These are phyloP conservation scores for Cremastinae sp. DNA, from an alignment of 2,888 invertebrate genomes.

Conservation along the genomic window DNA sequence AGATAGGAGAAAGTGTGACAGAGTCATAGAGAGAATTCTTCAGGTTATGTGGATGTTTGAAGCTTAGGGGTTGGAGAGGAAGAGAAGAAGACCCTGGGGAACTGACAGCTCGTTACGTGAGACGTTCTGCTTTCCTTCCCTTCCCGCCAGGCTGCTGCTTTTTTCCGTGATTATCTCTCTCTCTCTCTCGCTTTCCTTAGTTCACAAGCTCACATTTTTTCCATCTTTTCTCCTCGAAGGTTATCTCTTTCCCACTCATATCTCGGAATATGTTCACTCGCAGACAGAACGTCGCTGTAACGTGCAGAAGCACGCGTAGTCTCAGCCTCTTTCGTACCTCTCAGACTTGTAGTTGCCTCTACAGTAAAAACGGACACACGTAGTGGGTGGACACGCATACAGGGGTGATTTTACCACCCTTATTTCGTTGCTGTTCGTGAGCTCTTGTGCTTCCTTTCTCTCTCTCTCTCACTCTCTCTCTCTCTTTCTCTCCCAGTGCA, in stretches of 20 bases:
- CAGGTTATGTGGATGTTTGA: slow-evolving; percentile 50
- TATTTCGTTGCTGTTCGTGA: slow-evolving; percentile 4
- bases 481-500: slow-evolving; percentile 59
- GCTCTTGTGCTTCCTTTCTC: neutral
- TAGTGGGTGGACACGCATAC: slow-evolving; percentile 25
- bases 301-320: slow-evolving; percentile 15
- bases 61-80: slow-evolving; percentile 58
- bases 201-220: slow-evolving; percentile 38
- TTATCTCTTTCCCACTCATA: slow-evolving; percentile 49
- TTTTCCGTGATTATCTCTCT: slow-evolving; percentile 24
- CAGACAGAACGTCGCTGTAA: slow-evolving; percentile 25
- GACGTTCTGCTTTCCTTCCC: slow-evolving; percentile 70
- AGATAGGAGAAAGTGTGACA: slow-evolving; percentile 44
- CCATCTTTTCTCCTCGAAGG: slow-evolving; percentile 50
- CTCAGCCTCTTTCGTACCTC: neutral
- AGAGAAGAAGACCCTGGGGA: slow-evolving; percentile 76
- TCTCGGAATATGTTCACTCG: slow-evolving; percentile 50
- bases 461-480: slow-evolving; percentile 29
- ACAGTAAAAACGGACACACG: no score
- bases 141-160: slow-evolving; percentile 29
- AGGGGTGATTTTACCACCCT: neutral
- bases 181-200: slow-evolving; percentile 33
- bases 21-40: slow-evolving; percentile 49
- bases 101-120: slow-evolving; percentile 79
- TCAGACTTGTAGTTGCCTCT: slow-evolving; percentile 16